Percentiles rank a stretch among this genome's conserved stretches.
phyloP scores from a whole-genome alignment of 2,888 invertebrate genomes.

The Phrixothrix hirtus region DNA sequence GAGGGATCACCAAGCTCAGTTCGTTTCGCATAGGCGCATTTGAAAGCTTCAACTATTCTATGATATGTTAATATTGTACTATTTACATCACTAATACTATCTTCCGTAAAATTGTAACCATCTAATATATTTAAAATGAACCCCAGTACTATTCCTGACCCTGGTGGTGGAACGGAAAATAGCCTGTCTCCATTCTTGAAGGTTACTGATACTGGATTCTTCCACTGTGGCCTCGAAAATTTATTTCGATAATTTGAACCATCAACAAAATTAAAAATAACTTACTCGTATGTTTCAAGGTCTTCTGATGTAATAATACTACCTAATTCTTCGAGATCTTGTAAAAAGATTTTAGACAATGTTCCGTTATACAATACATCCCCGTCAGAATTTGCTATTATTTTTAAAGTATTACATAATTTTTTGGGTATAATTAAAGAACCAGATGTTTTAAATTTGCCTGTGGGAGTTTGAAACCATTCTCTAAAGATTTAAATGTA shows the following conservation, averaged over 20 bases:
- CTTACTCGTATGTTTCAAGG: conserved; percentile 63
- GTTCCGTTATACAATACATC: conserved; percentile 79
- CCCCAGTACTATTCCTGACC: conserved; percentile 78
- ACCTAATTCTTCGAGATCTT: conserved; percentile 72
- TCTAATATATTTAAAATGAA: conserved; percentile 81
- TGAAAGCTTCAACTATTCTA: conserved; percentile 86
- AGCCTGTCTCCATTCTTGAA: conserved; percentile 68
- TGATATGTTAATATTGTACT: conserved; percentile 74
- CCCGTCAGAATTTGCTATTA: conserved; percentile 71
- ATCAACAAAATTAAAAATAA: neutral
- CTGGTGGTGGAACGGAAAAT: conserved; percentile 83
- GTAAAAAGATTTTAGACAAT: conserved; percentile 66
- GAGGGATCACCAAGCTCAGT: conserved; percentile 85
- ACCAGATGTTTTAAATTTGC: neutral
- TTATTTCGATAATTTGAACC: neutral
- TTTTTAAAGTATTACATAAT: conserved; percentile 72
- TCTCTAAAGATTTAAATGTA: too few species aligned
- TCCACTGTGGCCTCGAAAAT: conserved; percentile 65
- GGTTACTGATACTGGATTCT: conserved; percentile 62
- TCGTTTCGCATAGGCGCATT: conserved; percentile 87
- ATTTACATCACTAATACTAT: conserved; percentile 60
- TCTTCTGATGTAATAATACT: conserved; percentile 76
- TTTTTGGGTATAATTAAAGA: conserved; percentile 65
- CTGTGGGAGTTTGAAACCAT: conserved; percentile 64
- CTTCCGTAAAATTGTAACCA: conserved; percentile 64